Base-by-base conservation (phyloP, 1,140 invertebrate species). In the Aporrectodea caliginosa region DNA sequence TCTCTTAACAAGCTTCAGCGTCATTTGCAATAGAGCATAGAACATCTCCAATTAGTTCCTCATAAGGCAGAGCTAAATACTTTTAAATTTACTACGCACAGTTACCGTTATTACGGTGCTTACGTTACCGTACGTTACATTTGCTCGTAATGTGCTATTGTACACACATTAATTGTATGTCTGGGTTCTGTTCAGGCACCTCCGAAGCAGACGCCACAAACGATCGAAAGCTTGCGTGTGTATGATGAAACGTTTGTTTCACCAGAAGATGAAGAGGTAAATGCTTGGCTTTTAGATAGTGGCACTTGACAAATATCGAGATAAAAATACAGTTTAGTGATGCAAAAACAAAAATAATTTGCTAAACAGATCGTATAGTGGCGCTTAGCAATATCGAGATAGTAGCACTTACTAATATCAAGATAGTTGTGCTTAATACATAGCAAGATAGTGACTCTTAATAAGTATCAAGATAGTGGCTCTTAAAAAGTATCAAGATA, bases 221-320 rank as follows among this genome's bases (percentile, higher is more conserved):
- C 98, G 0, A 92, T 99, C 81, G 97, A 99, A 87, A 95, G 92
- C 84, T 91, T 94, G 69, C 90, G 97, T 78, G 94, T 96, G 84
- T 92, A 93, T 84, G 97, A 99, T 92, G 94, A 95, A 84, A 99
- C 97, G 0, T 93, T 92, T 83, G 91, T 98, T 34, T 82, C 84
- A 75, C 91, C 93, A 84, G 89, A 94, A 16, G 93, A 96, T 82
- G 92, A 93, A 85, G 93, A 96, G 88, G 89, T 95, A 80, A 75
- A 92, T 85, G 1, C 2, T 69, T 76, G 43, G 74, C 16, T 69
- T 22, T 69, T 29, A 14, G 35, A 69, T 16, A 77, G 22, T 32
- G 68, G 33, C 29, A 43, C 1, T 29, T 80, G 32, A 29, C 2
- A 32, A 69, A 27, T 27, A n/a, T 16, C 35, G 29, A 22, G 12